Evolutionary conservation across 1,140 invertebrate genomes (phyloP), one percentile per base, ranked within the genome.

Genomic region (Trichonephila inaurata): DNA sequence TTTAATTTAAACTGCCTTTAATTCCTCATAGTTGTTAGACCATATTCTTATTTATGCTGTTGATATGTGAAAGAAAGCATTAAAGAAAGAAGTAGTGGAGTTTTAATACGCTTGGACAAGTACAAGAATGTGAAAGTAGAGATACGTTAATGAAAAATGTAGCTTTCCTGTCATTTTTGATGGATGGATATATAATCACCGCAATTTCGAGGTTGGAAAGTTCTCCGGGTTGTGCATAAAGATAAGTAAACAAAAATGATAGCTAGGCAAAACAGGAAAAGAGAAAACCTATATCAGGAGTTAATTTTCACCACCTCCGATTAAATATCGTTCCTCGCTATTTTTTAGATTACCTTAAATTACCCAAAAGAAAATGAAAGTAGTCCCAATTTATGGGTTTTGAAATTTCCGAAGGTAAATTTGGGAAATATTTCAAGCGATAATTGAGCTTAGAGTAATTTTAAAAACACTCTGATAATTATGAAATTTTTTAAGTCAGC

Each of bases 131-230:
- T 10, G 8, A 16, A 33, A 6, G 24, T 12, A 28, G 12, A n/a
- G 24, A 28, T 51, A 51, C 51, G 51, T 51, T 51, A 51, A 51
- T 72, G 69, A 72, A 72, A 24, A 28, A 14, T 28, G 69, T 18
- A 33, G 16, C 6, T 24, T 33, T 3, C 44, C n/a, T 64, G 28
- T 64, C 61, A 87, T 21, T 18, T 64, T 62, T 87, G 85, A 87
- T 87, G 24, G 85, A 87, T 87, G 58, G 85, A 61, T 33, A 87
- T 64, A 87, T 87, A 87, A 87, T 64, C 85, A 87, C n/a, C 85
- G 16, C 85, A 87, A 87, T 87, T 64, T 61, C 28, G 85, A 87
- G 85, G 61, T 87, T 10, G 21, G 44, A n/a, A 83, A 18, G 19
- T 44, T n/a, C 24, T 58, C 69, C 28, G 28, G 69, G 14, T 14